phyloP scores from a whole-genome alignment of 2,113 vertebrate genomes.

The Tyrannus savana region DNA sequence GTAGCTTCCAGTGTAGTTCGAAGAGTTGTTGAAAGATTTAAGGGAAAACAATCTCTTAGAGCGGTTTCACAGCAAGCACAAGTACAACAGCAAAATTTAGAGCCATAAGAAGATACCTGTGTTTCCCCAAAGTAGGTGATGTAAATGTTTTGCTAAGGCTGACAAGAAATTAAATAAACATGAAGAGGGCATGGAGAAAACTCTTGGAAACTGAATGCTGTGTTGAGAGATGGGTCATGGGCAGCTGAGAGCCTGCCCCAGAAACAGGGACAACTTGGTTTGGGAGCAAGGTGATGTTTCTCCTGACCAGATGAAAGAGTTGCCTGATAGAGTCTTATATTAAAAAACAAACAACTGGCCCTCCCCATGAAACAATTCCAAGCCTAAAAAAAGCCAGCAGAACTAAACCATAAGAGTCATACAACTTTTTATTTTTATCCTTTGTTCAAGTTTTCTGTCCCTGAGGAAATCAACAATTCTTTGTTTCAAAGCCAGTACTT shows the following conservation, averaged over 20 bases:
- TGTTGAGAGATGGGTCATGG: background rate
- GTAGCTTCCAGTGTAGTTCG: background rate
- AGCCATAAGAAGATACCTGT: background rate
- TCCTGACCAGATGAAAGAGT: background rate
- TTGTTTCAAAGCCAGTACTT: background rate
- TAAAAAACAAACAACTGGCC: background rate
- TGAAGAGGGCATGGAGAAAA: fast-evolving
- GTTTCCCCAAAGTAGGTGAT: background rate
- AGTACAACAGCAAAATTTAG: background rate
- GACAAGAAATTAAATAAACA: background rate
- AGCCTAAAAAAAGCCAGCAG: background rate
- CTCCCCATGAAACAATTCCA: background rate
- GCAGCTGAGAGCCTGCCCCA: background rate
- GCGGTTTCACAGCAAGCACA: background rate
- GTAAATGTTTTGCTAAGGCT: background rate
- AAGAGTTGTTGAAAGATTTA: background rate
- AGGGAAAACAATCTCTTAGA: background rate
- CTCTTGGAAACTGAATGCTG: background rate
- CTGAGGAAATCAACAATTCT: background rate
- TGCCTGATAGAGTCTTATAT: background rate
- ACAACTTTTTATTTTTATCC: background rate
- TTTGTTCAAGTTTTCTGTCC: background rate
- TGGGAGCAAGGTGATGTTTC: background rate
- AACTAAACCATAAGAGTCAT: background rate
- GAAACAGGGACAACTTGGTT: background rate